Evolutionary conservation across 2,797 vertebrate species (phyloP), one percentile per base, ranked within the genome.

Genomic region (Falco novaeseelandiae): DNA sequence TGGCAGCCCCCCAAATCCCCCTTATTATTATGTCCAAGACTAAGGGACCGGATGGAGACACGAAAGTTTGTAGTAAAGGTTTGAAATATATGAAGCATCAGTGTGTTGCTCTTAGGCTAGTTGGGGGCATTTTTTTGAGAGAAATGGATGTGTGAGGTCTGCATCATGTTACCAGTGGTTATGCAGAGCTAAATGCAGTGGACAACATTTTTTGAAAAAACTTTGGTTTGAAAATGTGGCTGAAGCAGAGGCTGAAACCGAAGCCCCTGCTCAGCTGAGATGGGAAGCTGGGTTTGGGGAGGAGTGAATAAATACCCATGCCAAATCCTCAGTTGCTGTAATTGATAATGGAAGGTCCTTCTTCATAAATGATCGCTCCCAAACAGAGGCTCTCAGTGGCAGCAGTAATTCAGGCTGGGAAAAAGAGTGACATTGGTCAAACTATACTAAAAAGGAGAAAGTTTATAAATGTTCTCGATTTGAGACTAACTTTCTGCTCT

Each of bases 1-100:
- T 4, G 21, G n/a, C 59, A 90, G 32, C 29, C 21, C 9, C 6
- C 8, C 49, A 48, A 55, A 8, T 1, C 0, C 2, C 15, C 17
- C 18, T 58, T 58, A 65, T 30, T 49, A 40, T 40, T 40, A 23
- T 23, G 27, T 38, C 20, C 5, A 51, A 27, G 26, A 26, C 20
- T 23, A 85, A 87, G 84, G 16, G 16, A n/a, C 22, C 44, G 8
- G 23, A 38, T 58, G 16, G 6, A 87, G 38, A 69, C 2, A 7
- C 18, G 30, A 21, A 57, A 81, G 55, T 48, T 58, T 63, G 18
- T 30, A 54, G 14, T 29, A 82, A 57, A 40, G 26, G 17, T 82
- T 76, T 82, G 32, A 87, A 87, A 49, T 32, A 32, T 7, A 21
- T 9, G 21, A 83, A 70, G 5, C 10, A 70, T 91, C 16, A 34